Evolutionary conservation across 2,888 invertebrate species (phyloP), one percentile per base, ranked within the genome.

Genomic region (Stenodema calcarata): DNA sequence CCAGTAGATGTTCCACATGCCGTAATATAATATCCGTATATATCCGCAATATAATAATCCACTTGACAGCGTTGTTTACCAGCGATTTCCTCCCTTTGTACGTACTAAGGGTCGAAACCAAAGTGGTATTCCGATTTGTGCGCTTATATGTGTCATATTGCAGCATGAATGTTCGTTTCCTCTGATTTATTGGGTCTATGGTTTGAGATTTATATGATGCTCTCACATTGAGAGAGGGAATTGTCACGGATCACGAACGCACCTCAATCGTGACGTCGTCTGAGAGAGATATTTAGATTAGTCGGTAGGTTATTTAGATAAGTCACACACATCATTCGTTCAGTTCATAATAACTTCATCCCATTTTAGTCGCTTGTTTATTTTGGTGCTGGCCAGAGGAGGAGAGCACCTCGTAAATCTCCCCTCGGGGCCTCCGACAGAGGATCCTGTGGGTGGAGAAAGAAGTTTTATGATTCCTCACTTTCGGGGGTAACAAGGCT

Each of bases 401-500:
- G 62, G 62, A 62, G 62, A 62, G 62, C 62, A 62, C 62, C 62
- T 62, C 62, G 18, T 62, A 62, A 62, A 62, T 62, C 62, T 62
- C 62, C 23, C 62, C 62, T 23, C 0, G 23, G 62, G 62, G 62
- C 62, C 62, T n/a, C 62, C 62, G 62, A 62, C 62, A 11, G 23
- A 62, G 62, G 62, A 62, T n/a, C 62, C 62, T 62, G 62, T 62
- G 62, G 62, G 62, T 62, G 62, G 62, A 62, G 62, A 62, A 62
- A 62, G 62, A 62, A 62, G 27, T 62, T 62, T 62, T 62, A 62
- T 27, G 62, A 62, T 62, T 62, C 62, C 23, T 62, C 62, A 62
- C 62, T 62, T 62, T 62, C 62, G 50, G 62, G 62, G 62, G 62
- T 62, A 62, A 62, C 62, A 62, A 78, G 78, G 78, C 44, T 27